Evolutionary conservation across 1,140 invertebrate genomes (phyloP).

Genomic region (Drosophila sucinea): DNA sequence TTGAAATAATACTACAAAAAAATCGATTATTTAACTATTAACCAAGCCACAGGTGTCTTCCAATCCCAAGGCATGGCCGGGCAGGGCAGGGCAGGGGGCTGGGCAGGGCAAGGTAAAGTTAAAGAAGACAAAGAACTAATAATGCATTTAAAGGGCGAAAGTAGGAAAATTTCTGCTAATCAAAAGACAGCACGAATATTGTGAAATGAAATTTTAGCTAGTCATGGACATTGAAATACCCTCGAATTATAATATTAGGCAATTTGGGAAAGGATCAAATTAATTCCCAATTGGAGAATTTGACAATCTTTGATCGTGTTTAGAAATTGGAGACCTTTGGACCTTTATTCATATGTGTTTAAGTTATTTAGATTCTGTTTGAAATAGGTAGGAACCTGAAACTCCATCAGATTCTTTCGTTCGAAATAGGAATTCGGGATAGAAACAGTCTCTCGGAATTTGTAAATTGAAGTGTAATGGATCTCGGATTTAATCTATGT

Average conservation of each 20-base stretch:
- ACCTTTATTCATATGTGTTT: too few species aligned
- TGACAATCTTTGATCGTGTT: too few species aligned
- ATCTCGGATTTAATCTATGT: too few species aligned
- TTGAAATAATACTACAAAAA: background rate
- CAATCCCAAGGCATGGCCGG: background rate
- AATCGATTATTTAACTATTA: background rate
- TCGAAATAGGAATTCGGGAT: too few species aligned
- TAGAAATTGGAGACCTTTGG: too few species aligned
- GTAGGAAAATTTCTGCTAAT: conserved; percentile 67
- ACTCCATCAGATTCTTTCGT: too few species aligned
- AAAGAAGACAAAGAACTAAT: background rate
- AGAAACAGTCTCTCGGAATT: too few species aligned
- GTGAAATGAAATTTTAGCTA: conserved; percentile 19
- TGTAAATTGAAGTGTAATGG: too few species aligned
- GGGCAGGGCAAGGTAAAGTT: background rate
- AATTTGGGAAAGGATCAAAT: too few species aligned
- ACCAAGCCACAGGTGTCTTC: background rate
- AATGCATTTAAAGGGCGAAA: conserved; percentile 24
- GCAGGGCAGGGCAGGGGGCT: background rate
- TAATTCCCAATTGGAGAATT: too few species aligned
- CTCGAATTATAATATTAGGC: background rate
- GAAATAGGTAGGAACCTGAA: too few species aligned
- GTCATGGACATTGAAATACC: background rate
- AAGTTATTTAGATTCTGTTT: too few species aligned
- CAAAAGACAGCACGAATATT: conserved; percentile 71